These are phyloP conservation scores for Eunapius fragilis DNA, from an alignment of 37 sponge, comb jelly and placozoan genomes.

Conservation along the genomic window DNA sequence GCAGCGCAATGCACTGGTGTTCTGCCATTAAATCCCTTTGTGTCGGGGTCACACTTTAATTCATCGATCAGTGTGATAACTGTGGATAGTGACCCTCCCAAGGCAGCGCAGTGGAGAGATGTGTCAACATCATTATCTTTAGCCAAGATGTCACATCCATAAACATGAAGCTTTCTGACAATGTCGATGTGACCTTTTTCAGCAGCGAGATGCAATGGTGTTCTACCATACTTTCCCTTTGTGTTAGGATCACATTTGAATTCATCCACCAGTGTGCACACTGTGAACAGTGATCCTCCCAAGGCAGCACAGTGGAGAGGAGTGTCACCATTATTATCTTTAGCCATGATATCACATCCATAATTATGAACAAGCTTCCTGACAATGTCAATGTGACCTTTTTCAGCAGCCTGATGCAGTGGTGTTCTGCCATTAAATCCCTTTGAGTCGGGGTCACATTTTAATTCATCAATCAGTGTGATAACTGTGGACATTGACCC, in stretches of 20 bases:
- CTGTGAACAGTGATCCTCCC: too few species aligned
- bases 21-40: background rate
- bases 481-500: background rate
- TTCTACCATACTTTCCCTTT: too few species aligned
- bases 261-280: too few species aligned
- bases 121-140: background rate
- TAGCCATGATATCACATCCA: constrained; percentile 8
- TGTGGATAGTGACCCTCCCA: background rate
- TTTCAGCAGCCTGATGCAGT: background rate
- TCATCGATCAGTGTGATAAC: constrained; percentile 7
- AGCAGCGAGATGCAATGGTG: too few species aligned
- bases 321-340: background rate
- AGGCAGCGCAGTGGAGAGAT: constrained; percentile 2
- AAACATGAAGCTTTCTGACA: background rate
- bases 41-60: background rate
- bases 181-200: background rate
- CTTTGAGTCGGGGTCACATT: background rate
- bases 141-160: background rate
- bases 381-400: constrained; percentile 1
- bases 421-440: background rate
- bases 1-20: constrained; percentile 1
- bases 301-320: constrained; percentile 7
- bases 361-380: constrained; percentile 5
- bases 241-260: too few species aligned
- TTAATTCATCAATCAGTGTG: constrained; percentile 3